Base-by-base conservation (phyloP, 2,113 vertebrate species). In the Scomber scombrus region DNA sequence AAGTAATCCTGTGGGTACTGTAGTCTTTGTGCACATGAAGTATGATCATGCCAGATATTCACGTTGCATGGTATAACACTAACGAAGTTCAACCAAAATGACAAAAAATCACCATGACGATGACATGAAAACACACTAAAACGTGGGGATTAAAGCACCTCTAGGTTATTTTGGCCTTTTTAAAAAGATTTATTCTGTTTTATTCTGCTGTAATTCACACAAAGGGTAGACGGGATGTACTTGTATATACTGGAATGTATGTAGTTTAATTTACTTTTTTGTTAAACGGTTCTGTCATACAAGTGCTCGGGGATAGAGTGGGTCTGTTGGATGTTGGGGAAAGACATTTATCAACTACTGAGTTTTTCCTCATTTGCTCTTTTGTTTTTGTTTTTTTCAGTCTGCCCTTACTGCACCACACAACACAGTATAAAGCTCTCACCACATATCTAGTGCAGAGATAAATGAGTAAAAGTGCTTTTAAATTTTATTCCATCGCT, bases 191-290 rank as follows among this genome's bases (percentile, higher is more conserved):
- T 71, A 43, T 76, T 26, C 23, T 73, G 69, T 88, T 89, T 85
- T 85, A 57, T 81, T 89, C 78, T 91, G 81, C 85, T 90, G 82
- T 90, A 87, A 74, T 69, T 54, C 84, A 84, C 46, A 29, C 81
- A 40, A 85, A 86, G 85, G 84, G 76, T 86, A 86, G 84, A 86
- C 34, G 68, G 87, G 84, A 85, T 61, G 77, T 83, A 91, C 58
- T 90, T 94, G 94, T 95, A 93, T 88, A 93, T 94, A 94, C 82
- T 92, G 91, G 93, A 90, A 92, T 93, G 91, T 93, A 93, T 82
- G 88, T 94, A 93, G 92, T 77, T 87, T 69, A 50, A 85, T 91
- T 81, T 86, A 75, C 84, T 88, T 87, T 91, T 86, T 89, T 83
- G 84, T 93, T 80, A 79, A 68, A 52, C 58, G 56, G 83, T 82